These are phyloP conservation scores for Vollenhovia emeryi DNA, from an alignment of 1,140 invertebrate genomes.

Conservation along the genomic window DNA sequence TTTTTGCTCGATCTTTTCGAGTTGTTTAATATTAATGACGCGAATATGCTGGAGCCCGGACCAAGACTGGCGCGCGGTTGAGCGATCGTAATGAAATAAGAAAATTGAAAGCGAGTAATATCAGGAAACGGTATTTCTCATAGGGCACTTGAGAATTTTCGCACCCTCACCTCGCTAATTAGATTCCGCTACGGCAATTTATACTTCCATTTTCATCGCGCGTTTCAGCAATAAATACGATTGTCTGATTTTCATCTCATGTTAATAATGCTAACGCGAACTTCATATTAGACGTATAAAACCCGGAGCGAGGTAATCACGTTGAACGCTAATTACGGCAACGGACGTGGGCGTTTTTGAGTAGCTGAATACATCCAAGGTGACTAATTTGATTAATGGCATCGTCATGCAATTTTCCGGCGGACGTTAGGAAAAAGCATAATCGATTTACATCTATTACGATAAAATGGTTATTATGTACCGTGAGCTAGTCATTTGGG, in stretches of 20 bases:
- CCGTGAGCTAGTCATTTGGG: conserved; percentile 50
- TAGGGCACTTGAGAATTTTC: conserved; percentile 20
- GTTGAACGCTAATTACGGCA: conserved; percentile 35
- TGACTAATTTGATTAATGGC: conserved; percentile 58
- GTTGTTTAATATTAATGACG: not conserved
- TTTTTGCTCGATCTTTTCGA: not conserved
- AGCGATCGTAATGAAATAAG: not conserved
- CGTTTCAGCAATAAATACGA: not conserved
- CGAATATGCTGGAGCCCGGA: not conserved
- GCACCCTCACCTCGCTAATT: conserved; percentile 25
- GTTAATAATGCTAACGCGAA: not conserved
- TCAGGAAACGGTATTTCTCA: not conserved
- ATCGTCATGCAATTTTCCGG: conserved; percentile 41
- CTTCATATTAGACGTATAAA: not conserved
- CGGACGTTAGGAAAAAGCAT: conserved; percentile 36
- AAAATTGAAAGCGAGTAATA: not conserved
- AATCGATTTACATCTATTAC: conserved; percentile 61
- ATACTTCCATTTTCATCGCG: conserved; percentile 22
- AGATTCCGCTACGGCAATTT: conserved; percentile 10
- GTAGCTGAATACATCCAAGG: conserved; percentile 6
- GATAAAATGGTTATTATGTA: conserved; percentile 58
- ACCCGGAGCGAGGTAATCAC: not conserved
- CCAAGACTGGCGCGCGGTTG: not conserved
- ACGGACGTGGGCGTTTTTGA: conserved; percentile 40
- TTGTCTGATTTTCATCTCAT: conserved; percentile 29